Base-by-base conservation (phyloP, 2,113 vertebrate genomes). In the Silurus glanis region DNA sequence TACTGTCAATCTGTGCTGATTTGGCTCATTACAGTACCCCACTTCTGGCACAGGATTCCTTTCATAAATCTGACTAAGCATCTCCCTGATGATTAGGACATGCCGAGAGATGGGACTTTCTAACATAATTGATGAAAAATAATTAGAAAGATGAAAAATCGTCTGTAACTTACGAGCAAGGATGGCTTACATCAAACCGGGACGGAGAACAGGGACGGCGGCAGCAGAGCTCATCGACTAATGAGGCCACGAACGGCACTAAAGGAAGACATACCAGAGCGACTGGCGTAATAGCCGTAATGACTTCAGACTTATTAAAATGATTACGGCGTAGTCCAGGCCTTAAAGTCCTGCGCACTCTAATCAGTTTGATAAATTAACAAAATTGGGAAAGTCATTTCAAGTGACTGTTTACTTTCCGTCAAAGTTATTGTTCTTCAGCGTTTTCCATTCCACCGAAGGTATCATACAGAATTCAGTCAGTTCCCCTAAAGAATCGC, bases 171-270 rank as follows among this genome's bases (percentile, higher is more conserved):
- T 89, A 90, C 78, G 84, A 80, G 58, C 74, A 71, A 87, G 84
- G 86, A 91, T 55, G 72, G 89, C 80, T 93, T 92, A 90, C 88
- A 88, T 93, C 91, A 93, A 37, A 88, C 85, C 88, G 90, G 84
- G 17, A 47, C 19, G 67, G 47, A 23, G 79, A 80, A 85, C 88
- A 83, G 86, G 80, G 78, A 82, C 13, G 49, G 85, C 76, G 17
- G 85, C 62, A 23, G 21, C 64, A 28, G 66, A 21, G 47, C 55
- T 86, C 79, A 59, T 83, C 47, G 25, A 49, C 72, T 83, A 87
- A 87, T 83, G 80, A 82, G 80, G 59, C 69, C 58, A n/a, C 21
- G 51, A 10, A 72, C 64, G 25, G 80, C 85, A 56, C n/a, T 87
- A 67, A 87, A 83, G 74, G 51, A 78, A 78, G 49, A 83, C 9